These are phyloP conservation scores for Henricia sp. DNA, from an alignment of 53 echinoderm and acorn worm species.

Conservation along the genomic window DNA sequence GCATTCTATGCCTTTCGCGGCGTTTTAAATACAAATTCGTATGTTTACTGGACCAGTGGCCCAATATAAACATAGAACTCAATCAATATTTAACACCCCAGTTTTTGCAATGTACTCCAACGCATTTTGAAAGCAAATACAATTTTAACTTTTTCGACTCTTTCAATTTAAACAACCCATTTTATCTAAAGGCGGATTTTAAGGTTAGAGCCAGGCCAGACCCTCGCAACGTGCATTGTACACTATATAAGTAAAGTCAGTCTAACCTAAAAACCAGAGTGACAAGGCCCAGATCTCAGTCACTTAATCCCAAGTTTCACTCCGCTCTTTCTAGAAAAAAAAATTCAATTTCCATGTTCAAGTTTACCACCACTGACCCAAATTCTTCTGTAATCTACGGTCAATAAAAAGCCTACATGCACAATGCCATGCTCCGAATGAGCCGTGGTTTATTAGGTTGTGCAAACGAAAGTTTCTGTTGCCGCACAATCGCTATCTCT, in stretches of 20 bases:
- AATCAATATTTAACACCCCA: no score
- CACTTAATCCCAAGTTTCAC: slow-evolving; percentile 2
- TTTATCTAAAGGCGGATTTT: slow-evolving; percentile 15
- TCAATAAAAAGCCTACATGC: not conserved
- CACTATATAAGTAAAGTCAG: not conserved
- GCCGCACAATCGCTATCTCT: slow-evolving; percentile 32
- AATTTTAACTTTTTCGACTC: not conserved
- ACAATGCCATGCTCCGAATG: not conserved
- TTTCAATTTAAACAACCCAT: not conserved
- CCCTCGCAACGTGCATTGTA: not conserved
- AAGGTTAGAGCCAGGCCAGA: not conserved
- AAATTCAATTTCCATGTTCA: not conserved
- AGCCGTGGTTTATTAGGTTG: slow-evolving; percentile 20
- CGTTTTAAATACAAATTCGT: no score
- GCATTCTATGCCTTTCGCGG: no score
- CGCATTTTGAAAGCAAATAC: not conserved
- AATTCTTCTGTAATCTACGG: not conserved
- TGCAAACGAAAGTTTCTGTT: slow-evolving; percentile 43
- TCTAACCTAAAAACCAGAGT: not conserved
- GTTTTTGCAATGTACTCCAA: no score
- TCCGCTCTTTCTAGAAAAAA: not conserved
- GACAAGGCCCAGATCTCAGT: not conserved
- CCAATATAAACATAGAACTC: no score
- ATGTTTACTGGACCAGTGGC: no score
- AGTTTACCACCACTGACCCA: slow-evolving; percentile 6